phyloP scores from a whole-genome alignment of 2,113 vertebrate genomes.

The Tyrannus savana region DNA sequence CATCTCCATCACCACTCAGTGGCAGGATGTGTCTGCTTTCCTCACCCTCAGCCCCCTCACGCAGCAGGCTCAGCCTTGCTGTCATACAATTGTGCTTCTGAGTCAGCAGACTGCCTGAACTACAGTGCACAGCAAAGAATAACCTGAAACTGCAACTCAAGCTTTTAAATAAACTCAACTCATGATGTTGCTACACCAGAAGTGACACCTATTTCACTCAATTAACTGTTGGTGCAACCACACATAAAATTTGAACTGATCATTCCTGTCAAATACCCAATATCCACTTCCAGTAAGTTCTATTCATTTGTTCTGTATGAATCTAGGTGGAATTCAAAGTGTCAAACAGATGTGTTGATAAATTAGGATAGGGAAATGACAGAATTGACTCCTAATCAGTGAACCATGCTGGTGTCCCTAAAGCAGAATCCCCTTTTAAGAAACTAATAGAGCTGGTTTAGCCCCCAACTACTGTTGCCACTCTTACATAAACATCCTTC shows the following conservation, averaged over 20 bases:
- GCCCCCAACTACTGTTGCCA: neutral
- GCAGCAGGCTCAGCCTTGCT: rapidly evolving
- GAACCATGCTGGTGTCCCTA: neutral
- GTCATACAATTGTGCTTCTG: neutral
- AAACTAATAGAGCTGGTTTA: neutral
- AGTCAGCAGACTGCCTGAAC: neutral
- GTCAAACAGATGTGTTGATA: neutral
- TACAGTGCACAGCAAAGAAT: neutral
- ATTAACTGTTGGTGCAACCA: neutral
- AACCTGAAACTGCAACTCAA: neutral
- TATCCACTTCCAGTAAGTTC: neutral
- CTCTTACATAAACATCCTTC: neutral
- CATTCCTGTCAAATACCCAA: neutral
- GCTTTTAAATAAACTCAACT: neutral
- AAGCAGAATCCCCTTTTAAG: neutral
- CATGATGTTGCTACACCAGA: rapidly evolving
- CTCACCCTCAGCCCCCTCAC: neutral
- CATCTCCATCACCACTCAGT: neutral
- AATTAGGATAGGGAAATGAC: neutral
- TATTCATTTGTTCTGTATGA: neutral
- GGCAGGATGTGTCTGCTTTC: neutral
- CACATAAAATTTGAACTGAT: neutral
- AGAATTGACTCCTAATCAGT: neutral
- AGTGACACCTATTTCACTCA: neutral
- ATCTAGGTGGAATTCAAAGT: neutral